Percentiles rank a stretch among this genome's conserved stretches.
Evolutionary conservation across 1,140 invertebrate genomes (phyloP).

Genomic region (Steinernema khuongi): DNA sequence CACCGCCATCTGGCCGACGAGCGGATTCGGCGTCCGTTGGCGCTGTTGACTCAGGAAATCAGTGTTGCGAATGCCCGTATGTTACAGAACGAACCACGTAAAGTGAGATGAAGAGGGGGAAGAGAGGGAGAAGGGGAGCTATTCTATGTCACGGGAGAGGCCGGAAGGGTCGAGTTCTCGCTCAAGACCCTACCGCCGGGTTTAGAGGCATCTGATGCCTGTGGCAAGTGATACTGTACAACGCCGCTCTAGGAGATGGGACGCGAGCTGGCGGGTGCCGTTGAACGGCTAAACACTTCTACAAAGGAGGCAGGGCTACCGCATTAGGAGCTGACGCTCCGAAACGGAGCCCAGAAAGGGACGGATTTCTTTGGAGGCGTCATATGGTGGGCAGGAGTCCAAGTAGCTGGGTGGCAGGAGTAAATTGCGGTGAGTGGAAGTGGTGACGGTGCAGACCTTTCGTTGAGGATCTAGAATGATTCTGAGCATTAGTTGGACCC

Average conservation of each 20-base stretch:
- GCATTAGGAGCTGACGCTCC: neutral
- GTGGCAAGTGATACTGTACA: neutral
- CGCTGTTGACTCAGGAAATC: too few species aligned
- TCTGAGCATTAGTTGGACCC: neutral
- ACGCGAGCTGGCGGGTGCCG: neutral
- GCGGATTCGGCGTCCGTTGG: too few species aligned
- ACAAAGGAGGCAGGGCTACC: neutral
- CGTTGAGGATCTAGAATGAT: neutral
- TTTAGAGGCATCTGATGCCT: slow-evolving; percentile 12
- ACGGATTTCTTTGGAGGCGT: neutral
- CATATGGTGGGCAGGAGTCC: neutral
- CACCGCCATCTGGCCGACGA: too few species aligned
- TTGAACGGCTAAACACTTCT: slow-evolving; percentile 6
- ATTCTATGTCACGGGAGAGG: neutral
- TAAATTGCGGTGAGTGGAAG: neutral
- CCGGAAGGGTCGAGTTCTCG: neutral
- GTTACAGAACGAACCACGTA: neutral
- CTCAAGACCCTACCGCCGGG: neutral
- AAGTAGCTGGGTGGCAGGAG: slow-evolving; percentile 1
- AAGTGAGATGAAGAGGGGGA: neutral
- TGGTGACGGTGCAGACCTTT: neutral
- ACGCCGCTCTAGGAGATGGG: neutral
- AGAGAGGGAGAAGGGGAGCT: neutral
- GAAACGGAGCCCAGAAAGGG: neutral
- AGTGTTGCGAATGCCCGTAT: too few species aligned